Percentiles rank a stretch among this genome's conserved stretches.
Evolutionary conservation across 2,888 invertebrate species (phyloP).

Genomic region (Folsomia manolachei): DNA sequence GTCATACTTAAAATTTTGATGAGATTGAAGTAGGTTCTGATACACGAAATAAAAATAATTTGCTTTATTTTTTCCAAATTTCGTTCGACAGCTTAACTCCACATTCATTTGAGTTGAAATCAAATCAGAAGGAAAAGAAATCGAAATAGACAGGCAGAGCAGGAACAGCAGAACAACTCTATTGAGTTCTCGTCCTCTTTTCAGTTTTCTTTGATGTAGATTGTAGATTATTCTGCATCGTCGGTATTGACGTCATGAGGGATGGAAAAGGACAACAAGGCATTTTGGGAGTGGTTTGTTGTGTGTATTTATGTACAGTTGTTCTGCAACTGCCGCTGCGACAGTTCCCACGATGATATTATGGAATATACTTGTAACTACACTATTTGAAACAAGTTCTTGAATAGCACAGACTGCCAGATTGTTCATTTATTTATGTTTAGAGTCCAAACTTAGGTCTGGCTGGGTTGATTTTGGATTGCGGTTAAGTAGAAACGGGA

Average conservation of each 20-base stretch:
- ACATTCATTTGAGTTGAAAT: background rate
- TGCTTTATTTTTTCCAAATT: background rate
- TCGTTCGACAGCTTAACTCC: background rate
- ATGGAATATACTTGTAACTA: too few relatives aligned
- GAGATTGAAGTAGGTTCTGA: background rate
- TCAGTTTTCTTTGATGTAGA: background rate
- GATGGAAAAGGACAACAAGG: background rate
- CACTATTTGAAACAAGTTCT: too few relatives aligned
- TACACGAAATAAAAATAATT: too few relatives aligned
- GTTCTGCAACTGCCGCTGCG: background rate
- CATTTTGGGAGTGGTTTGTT: too few relatives aligned
- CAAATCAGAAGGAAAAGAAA: too few relatives aligned
- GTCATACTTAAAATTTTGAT: background rate
- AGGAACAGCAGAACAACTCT: too few relatives aligned
- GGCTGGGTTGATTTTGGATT: background rate
- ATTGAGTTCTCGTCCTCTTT: too few relatives aligned
- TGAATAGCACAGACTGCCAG: too few relatives aligned
- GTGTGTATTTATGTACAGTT: too few relatives aligned
- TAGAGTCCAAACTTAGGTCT: too few relatives aligned
- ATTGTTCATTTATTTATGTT: background rate
- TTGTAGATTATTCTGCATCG: background rate
- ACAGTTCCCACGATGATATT: background rate
- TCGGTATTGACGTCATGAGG: background rate
- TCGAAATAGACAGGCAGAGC: too few relatives aligned
- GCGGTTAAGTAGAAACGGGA: too few relatives aligned